Evolutionary conservation across 37 sponge, comb jelly and placozoan genomes (phyloP).

Genomic region (Oopsacas minuta): DNA sequence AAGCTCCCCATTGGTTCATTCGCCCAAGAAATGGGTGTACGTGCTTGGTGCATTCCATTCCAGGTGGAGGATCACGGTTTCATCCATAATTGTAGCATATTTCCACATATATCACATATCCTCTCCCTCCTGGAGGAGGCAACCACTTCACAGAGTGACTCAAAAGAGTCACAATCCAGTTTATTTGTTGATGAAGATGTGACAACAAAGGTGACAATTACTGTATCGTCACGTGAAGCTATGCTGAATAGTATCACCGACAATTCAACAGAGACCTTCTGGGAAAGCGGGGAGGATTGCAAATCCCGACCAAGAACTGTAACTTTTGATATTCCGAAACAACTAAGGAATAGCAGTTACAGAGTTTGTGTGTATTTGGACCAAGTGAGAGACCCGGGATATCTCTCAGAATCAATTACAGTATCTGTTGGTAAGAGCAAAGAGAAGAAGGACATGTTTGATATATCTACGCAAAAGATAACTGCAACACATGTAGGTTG

Average conservation of each 20-base stretch:
- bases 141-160: not conserved
- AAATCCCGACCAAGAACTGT: not conserved
- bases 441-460: not conserved
- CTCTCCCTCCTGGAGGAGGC: slow-evolving; percentile 63
- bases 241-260: slow-evolving; percentile 76
- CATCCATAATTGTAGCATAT: slow-evolving; percentile 78
- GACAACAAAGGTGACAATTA: slow-evolving; percentile 31
- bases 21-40: slow-evolving; percentile 75
- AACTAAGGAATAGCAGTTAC: not conserved
- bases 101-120: slow-evolving; percentile 71
- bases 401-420: not conserved
- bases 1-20: slow-evolving; percentile 67
- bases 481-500: slow-evolving; percentile 12
- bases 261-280: slow-evolving; percentile 89
- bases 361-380: slow-evolving; percentile 63
- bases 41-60: slow-evolving; percentile 78
- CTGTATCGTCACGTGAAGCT: slow-evolving; percentile 67
- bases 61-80: slow-evolving; percentile 85
- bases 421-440: not conserved
- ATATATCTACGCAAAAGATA: not conserved
- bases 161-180: not conserved
- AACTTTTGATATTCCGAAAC: not conserved
- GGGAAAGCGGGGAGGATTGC: slow-evolving; percentile 78
- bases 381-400: slow-evolving; percentile 59
- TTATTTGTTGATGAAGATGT: slow-evolving; percentile 29